Base-by-base conservation (phyloP, 2,113 vertebrate species). In the Varanus komodoensis region DNA sequence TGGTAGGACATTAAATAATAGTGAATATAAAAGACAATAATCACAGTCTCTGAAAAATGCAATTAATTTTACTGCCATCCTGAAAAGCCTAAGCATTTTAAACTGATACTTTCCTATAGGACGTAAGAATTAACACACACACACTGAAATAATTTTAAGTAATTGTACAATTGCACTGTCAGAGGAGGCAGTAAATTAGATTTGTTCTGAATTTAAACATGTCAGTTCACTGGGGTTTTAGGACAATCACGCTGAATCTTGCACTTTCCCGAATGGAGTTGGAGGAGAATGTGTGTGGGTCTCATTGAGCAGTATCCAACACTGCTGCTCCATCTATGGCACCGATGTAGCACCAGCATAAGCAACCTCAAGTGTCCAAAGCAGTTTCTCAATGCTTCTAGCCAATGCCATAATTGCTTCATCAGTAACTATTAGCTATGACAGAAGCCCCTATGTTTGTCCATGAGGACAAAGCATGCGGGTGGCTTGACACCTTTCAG, bases 21-120 rank as follows among this genome's bases (percentile, higher is more conserved):
- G 93, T 87, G 86, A 94, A 93, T 83, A 85, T 67, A 91, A 92
- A 92, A 94, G 74, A 93, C 94, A 92, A 93, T 91, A 95, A 96
- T 50, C 86, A 92, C 95, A 93, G 92, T 82, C 87, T 87, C 80
- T 92, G 73, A 89, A 91, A 68, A 96, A 88, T 29, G 77, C n/a
- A 3, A 92, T 96, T 92, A 94, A 96, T 95, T 92, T 92, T 88
- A 29, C 73, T 6, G 75, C 82, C 85, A 52, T 92, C 93, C 82
- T 87, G 17, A 77, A 86, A 85, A 67, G 75, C 91, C 61, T 44
- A 82, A 32, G 79, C n/a, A 74, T 84, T 94, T 93, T 57, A 89
- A 48, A n/a, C 34, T 67, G 83, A 80, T 67, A 83, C 34, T 29
- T 85, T 84, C 93, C 87, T 75, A 92, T 85, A 88, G 89, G 48